These are phyloP conservation scores for Heliconius himera DNA, from an alignment of 1,140 invertebrate species.

Conservation along the genomic window DNA sequence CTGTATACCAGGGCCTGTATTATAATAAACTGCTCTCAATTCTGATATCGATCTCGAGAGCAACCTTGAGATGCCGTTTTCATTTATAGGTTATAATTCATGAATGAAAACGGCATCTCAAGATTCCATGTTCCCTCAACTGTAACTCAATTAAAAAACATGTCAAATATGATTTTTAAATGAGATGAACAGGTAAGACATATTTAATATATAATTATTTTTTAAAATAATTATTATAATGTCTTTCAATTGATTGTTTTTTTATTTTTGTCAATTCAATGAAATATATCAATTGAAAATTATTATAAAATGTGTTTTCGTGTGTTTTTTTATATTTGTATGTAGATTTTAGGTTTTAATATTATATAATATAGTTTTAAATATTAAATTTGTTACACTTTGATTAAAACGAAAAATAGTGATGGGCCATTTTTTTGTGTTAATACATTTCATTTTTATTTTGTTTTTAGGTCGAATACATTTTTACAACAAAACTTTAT, in stretches of 20 bases:
- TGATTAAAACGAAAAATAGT: not conserved
- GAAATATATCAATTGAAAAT: not conserved
- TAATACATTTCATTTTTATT: not conserved
- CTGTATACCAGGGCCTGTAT: no score
- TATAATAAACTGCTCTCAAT: no score
- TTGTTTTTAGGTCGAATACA: not conserved
- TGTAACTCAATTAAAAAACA: no score
- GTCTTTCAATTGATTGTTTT: not conserved
- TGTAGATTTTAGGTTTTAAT: not conserved
- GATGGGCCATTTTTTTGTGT: not conserved
- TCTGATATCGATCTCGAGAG: no score
- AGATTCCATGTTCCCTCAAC: no score
- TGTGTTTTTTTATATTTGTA: not conserved
- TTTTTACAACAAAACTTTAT: no score
- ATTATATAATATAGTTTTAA: not conserved
- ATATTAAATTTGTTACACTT: not conserved
- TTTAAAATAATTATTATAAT: not conserved
- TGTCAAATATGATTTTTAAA: no score
- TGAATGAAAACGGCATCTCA: no score
- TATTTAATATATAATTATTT: not conserved
- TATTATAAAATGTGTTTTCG: not conserved
- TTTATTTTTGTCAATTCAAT: not conserved
- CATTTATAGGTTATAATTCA: no score
- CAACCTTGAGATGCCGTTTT: no score
- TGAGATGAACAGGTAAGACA: not conserved